phyloP scores from a whole-genome alignment of 2,888 invertebrate species.

The Trichopoda pennipes region DNA sequence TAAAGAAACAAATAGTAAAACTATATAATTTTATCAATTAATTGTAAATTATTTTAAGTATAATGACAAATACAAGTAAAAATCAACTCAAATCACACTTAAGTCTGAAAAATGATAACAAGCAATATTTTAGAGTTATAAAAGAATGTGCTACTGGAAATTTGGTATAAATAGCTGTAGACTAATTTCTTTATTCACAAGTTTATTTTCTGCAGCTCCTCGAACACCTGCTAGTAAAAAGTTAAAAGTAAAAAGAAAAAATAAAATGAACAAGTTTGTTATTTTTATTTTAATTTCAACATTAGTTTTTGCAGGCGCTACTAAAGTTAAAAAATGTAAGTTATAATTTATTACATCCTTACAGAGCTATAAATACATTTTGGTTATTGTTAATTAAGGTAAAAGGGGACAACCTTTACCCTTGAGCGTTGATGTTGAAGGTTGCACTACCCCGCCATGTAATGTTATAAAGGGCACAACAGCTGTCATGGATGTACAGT shows the following conservation, averaged over 20 bases:
- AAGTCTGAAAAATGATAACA: too few relatives aligned
- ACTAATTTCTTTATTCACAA: not conserved
- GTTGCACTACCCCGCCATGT: constrained; percentile 77
- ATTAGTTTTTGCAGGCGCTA: constrained; percentile 35
- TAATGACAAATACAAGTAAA: too few relatives aligned
- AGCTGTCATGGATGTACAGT: constrained; percentile 76
- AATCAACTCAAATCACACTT: too few relatives aligned
- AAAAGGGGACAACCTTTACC: constrained; percentile 74
- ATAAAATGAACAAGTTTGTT: constrained; percentile 56
- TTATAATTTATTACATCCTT: not conserved
- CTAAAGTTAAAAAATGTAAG: constrained; percentile 64
- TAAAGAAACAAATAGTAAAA: too few relatives aligned
- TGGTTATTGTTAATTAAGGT: constrained; percentile 66
- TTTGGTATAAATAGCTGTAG: not conserved
- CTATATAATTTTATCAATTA: too few relatives aligned
- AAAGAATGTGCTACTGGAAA: not conserved
- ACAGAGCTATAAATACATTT: too few relatives aligned
- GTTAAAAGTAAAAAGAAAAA: not conserved
- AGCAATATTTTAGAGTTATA: too few relatives aligned
- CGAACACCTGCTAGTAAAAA: not conserved
- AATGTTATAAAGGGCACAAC: constrained; percentile 74
- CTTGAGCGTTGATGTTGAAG: constrained; percentile 73
- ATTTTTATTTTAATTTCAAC: constrained; percentile 26
- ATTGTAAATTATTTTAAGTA: too few relatives aligned
- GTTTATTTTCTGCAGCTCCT: not conserved